A percentile compares a stretch with the other conserved stretches of the same genome.
phyloP scores from a whole-genome alignment of 1,140 invertebrate genomes.

The Trissolcus basalis region DNA sequence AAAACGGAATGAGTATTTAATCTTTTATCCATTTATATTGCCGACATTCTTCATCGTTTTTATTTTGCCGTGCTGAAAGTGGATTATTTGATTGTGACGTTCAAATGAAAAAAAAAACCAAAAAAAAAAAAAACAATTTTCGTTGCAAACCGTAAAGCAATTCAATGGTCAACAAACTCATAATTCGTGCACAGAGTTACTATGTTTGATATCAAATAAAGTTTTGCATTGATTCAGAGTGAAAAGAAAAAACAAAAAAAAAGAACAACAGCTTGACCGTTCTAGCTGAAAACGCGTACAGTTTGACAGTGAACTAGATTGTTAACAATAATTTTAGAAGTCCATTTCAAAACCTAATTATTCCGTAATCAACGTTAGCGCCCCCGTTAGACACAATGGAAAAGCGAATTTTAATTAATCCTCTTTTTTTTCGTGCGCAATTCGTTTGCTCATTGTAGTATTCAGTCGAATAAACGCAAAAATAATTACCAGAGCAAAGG shows the following conservation, averaged over 20 bases:
- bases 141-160: constrained; percentile 19
- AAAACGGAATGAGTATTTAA: constrained; percentile 1
- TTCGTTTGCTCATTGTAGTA: no score
- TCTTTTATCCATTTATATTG: constrained; percentile 46
- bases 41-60: constrained; percentile 20
- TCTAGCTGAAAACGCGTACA: no score
- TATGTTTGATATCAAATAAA: no score
- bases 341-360: no score
- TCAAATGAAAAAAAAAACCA: constrained; percentile 14
- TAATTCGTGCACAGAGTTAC: constrained; percentile 4
- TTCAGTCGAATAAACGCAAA: constrained; percentile 4
- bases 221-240: neutral
- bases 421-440: no score
- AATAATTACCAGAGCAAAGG: constrained; percentile 6
- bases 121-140: constrained; percentile 37
- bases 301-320: no score
- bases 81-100: constrained; percentile 45
- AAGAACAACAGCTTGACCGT: no score
- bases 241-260: neutral
- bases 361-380: no score
- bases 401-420: no score
- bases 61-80: constrained; percentile 13
- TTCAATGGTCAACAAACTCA: constrained; percentile 25
- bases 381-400: no score
- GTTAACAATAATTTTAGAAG: no score